Evolutionary conservation across 1,140 invertebrate genomes (phyloP).

Genomic region (Meloidogyne hapla): DNA sequence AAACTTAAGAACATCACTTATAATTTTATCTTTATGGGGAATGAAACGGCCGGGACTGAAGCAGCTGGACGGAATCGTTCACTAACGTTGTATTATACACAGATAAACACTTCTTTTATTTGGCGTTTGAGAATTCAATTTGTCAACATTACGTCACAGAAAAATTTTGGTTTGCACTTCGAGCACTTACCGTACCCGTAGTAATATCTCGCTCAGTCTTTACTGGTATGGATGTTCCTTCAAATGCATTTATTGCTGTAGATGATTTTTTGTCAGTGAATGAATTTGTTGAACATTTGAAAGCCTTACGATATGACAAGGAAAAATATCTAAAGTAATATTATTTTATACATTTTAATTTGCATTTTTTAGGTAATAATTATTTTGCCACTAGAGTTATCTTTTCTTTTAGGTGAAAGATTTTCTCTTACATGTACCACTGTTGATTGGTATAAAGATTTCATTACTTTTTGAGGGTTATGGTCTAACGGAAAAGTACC

Average conservation of each 20-base stretch:
- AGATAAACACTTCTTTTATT: conserved; percentile 51
- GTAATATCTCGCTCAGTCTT: conserved; percentile 11
- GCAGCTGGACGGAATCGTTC: too few relatives aligned
- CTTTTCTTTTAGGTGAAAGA: too few relatives aligned
- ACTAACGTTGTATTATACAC: neutral
- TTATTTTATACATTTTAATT: too few relatives aligned
- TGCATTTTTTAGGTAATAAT: too few relatives aligned
- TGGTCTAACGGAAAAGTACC: too few relatives aligned
- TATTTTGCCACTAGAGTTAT: too few relatives aligned
- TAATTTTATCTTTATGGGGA: too few relatives aligned
- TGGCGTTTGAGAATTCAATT: conserved; percentile 64
- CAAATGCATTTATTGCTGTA: conserved; percentile 25
- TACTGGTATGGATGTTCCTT: conserved; percentile 16
- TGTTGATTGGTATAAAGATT: too few relatives aligned
- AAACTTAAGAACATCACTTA: too few relatives aligned
- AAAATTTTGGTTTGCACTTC: conserved; percentile 51
- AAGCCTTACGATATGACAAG: neutral
- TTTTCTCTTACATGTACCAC: too few relatives aligned
- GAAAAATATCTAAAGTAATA: conserved; percentile 6
- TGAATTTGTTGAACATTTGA: conserved; percentile 25
- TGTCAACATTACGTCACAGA: conserved; percentile 65
- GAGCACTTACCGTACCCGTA: conserved; percentile 12
- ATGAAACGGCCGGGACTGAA: too few relatives aligned
- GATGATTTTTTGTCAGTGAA: conserved; percentile 26
- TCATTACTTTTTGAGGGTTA: too few relatives aligned